Percentiles rank a stretch among this genome's conserved stretches.
phyloP scores from a whole-genome alignment of 2,888 invertebrate species.

The Drosophila mimica region DNA sequence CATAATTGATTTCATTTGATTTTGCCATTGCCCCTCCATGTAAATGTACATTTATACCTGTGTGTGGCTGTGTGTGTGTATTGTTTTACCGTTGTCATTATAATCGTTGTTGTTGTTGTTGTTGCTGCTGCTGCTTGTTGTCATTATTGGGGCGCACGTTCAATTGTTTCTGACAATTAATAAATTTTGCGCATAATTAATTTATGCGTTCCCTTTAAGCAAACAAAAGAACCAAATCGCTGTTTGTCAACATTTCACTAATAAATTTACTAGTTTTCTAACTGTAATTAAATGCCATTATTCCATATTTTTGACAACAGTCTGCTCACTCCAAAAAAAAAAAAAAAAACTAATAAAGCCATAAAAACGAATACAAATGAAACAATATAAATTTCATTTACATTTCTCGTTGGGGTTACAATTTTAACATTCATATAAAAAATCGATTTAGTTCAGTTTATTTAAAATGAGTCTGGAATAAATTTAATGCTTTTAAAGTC shows the following conservation, averaged over 20 bases:
- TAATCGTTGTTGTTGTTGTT: constrained; percentile 28
- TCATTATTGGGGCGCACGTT: constrained; percentile 46
- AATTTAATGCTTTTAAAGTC: neutral
- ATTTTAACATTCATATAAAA: neutral
- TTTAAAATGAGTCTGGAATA: neutral
- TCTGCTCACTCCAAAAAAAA: neutral
- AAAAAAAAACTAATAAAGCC: neutral
- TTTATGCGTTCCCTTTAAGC: constrained; percentile 60
- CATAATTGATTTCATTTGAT: constrained; percentile 76
- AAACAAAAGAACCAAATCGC: constrained; percentile 58
- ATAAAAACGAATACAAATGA: neutral
- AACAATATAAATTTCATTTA: neutral
- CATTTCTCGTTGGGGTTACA: neutral
- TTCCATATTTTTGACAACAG: constrained; percentile 32
- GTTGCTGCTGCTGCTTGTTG: constrained; percentile 5
- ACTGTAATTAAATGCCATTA: constrained; percentile 61
- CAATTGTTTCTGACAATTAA: constrained; percentile 74
- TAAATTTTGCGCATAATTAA: constrained; percentile 73
- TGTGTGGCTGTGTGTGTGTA: constrained; percentile 2
- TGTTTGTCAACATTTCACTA: constrained; percentile 39
- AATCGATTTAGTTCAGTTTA: neutral
- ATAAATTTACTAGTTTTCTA: constrained; percentile 60
- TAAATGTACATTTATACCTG: neutral
- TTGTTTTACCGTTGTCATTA: constrained; percentile 51
- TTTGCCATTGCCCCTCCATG: constrained; percentile 32